Base-by-base conservation (phyloP, 2,113 vertebrate genomes). In the Zosterops japonicus region DNA sequence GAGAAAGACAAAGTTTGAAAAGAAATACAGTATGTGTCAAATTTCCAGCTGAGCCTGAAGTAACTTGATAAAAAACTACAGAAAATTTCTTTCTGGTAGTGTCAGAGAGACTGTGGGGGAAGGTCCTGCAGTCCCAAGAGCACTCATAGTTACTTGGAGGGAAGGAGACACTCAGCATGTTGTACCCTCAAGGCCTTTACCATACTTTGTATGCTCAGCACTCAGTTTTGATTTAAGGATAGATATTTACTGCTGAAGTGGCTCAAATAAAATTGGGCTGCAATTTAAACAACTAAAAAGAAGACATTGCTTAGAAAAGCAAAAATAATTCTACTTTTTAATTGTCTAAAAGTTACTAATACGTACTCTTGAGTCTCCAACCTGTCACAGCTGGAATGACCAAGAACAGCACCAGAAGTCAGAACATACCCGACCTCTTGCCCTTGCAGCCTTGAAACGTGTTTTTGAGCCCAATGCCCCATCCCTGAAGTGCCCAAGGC, bases 391-490 rank as follows among this genome's bases (percentile, higher is more conserved):
- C 52, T 82, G 57, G 35, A 50, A 25, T 8, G 33, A n/a, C 35
- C 63, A 42, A 1, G 36, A 68, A 55, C 31, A 50, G n/a, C 20
- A 23, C 4, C 3, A 24, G 27, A 65, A 29, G 28, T 41, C 24
- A 49, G 39, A 42, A 63, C 0, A 0, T 21, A 21, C 21, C 42
- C 0, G 1, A 28, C 25, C 24, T 39, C 25, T 44, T 57, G n/a
- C 15, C 44, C 14, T 14, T 67, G 20, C 49, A 64, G 41, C 44
- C 59, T 50, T 55, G 69, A 16, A 69, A 35, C 18, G 14, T 0
- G 0, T 36, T 36, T 47, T 46, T 1, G 1, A 77, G 78, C 29
- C 8, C 1, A 0, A 1, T 44, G 77, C 55, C 8, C 39, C 47
- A 55, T 31, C 47, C 11, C 39, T 55, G 55, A 0, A 35, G 47